Base-by-base conservation (phyloP, 37 sponge, comb jelly and placozoan genomes). In the Bolinopsis microptera region DNA sequence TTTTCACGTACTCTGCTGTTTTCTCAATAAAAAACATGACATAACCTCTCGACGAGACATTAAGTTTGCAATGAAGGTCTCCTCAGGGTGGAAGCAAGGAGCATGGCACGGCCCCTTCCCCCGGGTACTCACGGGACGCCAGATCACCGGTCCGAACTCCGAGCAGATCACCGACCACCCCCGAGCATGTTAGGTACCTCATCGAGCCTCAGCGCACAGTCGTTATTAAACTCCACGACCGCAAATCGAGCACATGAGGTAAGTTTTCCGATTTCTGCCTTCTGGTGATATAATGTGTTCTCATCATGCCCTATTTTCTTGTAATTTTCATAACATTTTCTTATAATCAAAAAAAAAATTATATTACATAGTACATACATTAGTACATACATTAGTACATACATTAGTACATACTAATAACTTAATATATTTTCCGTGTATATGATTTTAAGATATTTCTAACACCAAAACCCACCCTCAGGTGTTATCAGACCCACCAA, bases 41-140 rank as follows among this genome's bases (percentile, higher is more conserved):
- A 48, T 3, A 9, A 70, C 74, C 30, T 70, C 2, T 35, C 82
- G 3, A 16, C 82, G 1, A 30, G 37, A 16, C 82, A 35, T 35
- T 80, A 80, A 80, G 82, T 80, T 80, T 80, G 16, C 82, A 9
- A 80, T 80, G 38, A 80, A 80, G 82, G 21, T 35, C 82, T 36
- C 82, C 82, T 2, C 82, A 80, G 82, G 37, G 82, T 80, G 38
- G 82, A 80, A 35, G 32, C 82, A 0, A 31, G 82, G 82, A 80
- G 38, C 38, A 80, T 80, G 82, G 37, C 82, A 8, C 82, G 82
- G 37, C 82, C 82, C 35, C 24, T 80, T 22, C 82, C 82, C 37
- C 82, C 82, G 5, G 82, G 82, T 1, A 80, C 82, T 22, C 82
- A 80, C 38, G 82, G 82, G 23, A 80, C 82, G 5, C 82, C 82